These are phyloP conservation scores for Pyrrhosoma nymphula DNA, from an alignment of 2,888 invertebrate genomes.

Conservation along the genomic window DNA sequence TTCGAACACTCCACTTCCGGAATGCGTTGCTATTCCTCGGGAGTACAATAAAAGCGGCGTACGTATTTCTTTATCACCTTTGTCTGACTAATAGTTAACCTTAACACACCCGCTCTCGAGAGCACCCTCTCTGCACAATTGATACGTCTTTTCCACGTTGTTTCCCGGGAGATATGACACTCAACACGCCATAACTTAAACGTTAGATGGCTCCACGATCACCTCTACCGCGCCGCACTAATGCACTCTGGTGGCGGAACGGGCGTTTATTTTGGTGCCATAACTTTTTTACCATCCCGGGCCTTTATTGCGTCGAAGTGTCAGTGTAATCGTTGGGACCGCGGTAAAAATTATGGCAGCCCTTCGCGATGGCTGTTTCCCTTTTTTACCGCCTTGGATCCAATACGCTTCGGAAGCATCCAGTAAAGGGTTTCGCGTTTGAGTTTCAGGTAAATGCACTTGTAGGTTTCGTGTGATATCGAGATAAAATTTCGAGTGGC, in stretches of 20 bases:
- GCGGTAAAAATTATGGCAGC: constrained; percentile 50
- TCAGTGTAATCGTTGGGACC: constrained; percentile 55
- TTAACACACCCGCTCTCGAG: neutral
- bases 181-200: constrained; percentile 62
- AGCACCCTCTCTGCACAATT: constrained; percentile 21
- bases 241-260: constrained; percentile 54
- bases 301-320: constrained; percentile 60
- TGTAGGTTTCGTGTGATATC: neutral
- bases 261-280: constrained; percentile 57
- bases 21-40: neutral
- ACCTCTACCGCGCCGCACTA: constrained; percentile 45
- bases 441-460: constrained; percentile 8
- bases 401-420: constrained; percentile 4
- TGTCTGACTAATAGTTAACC: constrained; percentile 38
- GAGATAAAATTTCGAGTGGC: constrained; percentile 2
- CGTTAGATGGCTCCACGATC: constrained; percentile 9
- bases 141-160: constrained; percentile 56
- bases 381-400: neutral
- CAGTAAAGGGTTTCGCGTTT: constrained; percentile 21
- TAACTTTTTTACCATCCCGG: constrained; percentile 52
- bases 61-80: constrained; percentile 51
- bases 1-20: neutral
- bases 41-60: neutral
- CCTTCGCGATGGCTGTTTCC: neutral
- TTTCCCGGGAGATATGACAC: constrained; percentile 59